Evolutionary conservation across 2,888 invertebrate genomes (phyloP).

Genomic region (Callyntrura guangdongensis): DNA sequence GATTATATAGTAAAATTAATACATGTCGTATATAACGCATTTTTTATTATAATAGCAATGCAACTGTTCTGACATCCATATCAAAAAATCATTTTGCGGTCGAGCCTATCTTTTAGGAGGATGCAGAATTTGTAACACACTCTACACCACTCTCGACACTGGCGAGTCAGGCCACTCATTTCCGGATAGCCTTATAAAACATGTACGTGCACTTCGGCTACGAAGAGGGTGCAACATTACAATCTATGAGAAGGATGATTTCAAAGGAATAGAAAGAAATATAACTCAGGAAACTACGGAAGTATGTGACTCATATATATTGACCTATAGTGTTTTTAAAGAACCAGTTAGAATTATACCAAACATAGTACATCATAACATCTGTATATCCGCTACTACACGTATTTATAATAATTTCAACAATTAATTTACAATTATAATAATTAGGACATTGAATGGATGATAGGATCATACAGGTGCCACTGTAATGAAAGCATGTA

Average conservation of each 20-base stretch:
- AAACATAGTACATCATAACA: too few relatives aligned
- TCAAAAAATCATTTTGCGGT: slow-evolving; percentile 55
- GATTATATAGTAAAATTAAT: not conserved
- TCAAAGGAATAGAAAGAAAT: slow-evolving; percentile 43
- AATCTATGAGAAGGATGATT: slow-evolving; percentile 58
- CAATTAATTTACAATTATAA: too few relatives aligned
- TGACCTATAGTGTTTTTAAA: too few relatives aligned
- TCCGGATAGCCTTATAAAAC: slow-evolving; percentile 36
- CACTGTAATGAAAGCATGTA: too few relatives aligned
- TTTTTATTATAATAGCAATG: slow-evolving; percentile 49
- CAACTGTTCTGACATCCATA: slow-evolving; percentile 60
- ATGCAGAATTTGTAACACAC: slow-evolving; percentile 61
- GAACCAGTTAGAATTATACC: too few relatives aligned
- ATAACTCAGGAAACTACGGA: slow-evolving; percentile 30
- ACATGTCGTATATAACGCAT: not conserved
- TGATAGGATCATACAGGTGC: too few relatives aligned
- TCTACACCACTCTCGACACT: slow-evolving; percentile 58
- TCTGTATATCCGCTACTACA: too few relatives aligned
- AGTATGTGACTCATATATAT: too few relatives aligned
- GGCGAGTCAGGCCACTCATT: not conserved
- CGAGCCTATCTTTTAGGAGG: slow-evolving; percentile 65
- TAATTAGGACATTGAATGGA: too few relatives aligned
- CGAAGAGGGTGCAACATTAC: slow-evolving; percentile 67
- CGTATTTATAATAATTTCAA: too few relatives aligned
- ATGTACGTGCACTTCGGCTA: slow-evolving; percentile 49